These are phyloP conservation scores for Carlito syrichta DNA, from an alignment of 2,113 vertebrate species.

Conservation along the genomic window DNA sequence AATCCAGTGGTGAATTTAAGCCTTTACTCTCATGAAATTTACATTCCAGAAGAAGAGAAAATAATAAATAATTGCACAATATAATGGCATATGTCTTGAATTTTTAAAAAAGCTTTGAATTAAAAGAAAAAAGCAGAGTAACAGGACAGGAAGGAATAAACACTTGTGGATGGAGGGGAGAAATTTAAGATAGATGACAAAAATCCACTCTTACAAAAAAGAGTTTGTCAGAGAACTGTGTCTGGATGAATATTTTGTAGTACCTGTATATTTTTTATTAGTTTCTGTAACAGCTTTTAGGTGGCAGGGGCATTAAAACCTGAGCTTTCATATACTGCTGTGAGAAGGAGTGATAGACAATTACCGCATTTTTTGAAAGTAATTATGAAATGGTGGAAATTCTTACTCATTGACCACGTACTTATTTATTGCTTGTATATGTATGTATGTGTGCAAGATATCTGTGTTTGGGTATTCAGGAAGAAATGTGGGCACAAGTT, in stretches of 20 bases:
- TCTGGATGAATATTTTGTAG: neutral
- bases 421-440: neutral
- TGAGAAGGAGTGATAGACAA: neutral
- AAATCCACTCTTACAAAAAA: neutral
- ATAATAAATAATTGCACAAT: neutral
- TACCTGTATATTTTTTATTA: no score
- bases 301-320: neutral
- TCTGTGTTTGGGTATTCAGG: neutral
- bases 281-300: neutral
- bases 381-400: neutral
- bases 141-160: neutral
- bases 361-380: neutral
- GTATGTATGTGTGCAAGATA: neutral
- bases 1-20: neutral
- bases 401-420: neutral
- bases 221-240: neutral
- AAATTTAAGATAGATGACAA: neutral
- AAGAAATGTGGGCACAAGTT: neutral
- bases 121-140: neutral
- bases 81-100: no score
- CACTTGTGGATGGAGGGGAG: neutral
- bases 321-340: neutral
- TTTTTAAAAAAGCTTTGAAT: no score
- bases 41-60: neutral
- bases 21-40: neutral